These are phyloP conservation scores for Sebastes taczanowskii DNA, from an alignment of 2,797 vertebrate species.

Conservation along the genomic window DNA sequence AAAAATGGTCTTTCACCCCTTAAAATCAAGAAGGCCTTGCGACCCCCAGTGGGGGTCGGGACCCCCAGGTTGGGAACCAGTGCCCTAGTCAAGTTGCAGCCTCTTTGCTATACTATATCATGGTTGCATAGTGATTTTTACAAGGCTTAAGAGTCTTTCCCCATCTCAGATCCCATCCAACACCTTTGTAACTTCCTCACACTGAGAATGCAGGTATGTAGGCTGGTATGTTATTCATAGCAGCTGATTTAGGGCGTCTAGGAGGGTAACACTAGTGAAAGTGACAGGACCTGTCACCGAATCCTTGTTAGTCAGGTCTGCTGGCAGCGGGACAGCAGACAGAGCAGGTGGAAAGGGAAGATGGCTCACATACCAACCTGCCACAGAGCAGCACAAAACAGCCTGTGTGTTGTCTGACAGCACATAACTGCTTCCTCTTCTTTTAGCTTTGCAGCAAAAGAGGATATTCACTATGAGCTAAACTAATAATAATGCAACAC, in stretches of 20 bases:
- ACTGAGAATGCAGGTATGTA: neutral
- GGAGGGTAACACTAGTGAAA: slow-evolving; percentile 38
- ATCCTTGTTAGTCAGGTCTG: slow-evolving; percentile 43
- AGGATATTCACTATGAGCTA: neutral
- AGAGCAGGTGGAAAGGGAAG: slow-evolving; percentile 22
- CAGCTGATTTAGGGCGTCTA: slow-evolving; percentile 7
- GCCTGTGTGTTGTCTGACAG: slow-evolving; percentile 24
- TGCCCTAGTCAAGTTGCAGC: neutral
- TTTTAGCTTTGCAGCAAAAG: neutral
- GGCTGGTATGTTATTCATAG: neutral
- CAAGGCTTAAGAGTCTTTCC: neutral
- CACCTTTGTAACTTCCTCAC: neutral
- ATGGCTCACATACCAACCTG: slow-evolving; percentile 56
- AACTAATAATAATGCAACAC: neutral
- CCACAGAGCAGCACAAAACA: slow-evolving; percentile 47
- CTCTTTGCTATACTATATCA: neutral
- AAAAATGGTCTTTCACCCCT: too few relatives aligned
- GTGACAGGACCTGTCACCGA: slow-evolving; percentile 52
- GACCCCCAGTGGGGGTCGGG: too few relatives aligned
- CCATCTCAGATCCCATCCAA: neutral
- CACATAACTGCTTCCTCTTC: slow-evolving; percentile 7
- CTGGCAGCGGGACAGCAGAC: slow-evolving; percentile 21
- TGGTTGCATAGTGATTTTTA: neutral
- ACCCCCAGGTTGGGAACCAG: too few relatives aligned
- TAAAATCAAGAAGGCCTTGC: too few relatives aligned